Percentiles rank a stretch among this genome's conserved stretches.
Evolutionary conservation across 2,888 invertebrate species (phyloP).

Genomic region (Brachylomia viminalis): DNA sequence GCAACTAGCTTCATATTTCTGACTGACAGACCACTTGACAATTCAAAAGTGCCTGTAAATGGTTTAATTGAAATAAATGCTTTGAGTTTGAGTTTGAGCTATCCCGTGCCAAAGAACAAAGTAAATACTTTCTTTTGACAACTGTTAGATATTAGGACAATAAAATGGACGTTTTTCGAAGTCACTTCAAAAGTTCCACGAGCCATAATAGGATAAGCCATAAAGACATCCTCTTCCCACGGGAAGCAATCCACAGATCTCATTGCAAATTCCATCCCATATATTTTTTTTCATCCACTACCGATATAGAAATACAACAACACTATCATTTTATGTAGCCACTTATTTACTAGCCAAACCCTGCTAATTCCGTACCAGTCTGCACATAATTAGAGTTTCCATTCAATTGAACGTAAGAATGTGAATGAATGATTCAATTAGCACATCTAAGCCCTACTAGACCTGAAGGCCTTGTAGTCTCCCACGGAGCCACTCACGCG

Average conservation of each 20-base stretch:
- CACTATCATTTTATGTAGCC: slow-evolving; percentile 18
- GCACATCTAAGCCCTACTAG: slow-evolving; percentile 63
- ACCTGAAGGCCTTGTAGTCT: slow-evolving; percentile 52
- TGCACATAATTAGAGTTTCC: slow-evolving; percentile 24
- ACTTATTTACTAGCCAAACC: slow-evolving; percentile 35
- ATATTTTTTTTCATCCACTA: not conserved
- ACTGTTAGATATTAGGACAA: not conserved
- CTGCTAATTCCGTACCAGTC: slow-evolving; percentile 41
- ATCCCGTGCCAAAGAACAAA: too few species aligned
- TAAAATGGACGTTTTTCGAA: not conserved
- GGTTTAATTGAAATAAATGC: too few species aligned
- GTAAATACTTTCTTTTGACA: not conserved
- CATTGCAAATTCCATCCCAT: slow-evolving; percentile 5
- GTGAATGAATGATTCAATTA: slow-evolving; percentile 74
- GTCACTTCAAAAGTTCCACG: too few species aligned
- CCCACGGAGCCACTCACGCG: slow-evolving; percentile 64
- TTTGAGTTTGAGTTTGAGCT: too few species aligned
- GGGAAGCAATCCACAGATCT: not conserved
- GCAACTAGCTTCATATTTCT: too few species aligned
- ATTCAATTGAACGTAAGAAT: slow-evolving; percentile 59
- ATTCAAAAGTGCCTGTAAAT: too few species aligned
- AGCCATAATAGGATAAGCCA: not conserved
- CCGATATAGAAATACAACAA: slow-evolving; percentile 35
- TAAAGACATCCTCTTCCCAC: not conserved
- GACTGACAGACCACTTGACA: too few species aligned